Evolutionary conservation across 2,888 invertebrate species (phyloP), one percentile per base, ranked within the genome.

Genomic region (Prenolepis imparis): DNA sequence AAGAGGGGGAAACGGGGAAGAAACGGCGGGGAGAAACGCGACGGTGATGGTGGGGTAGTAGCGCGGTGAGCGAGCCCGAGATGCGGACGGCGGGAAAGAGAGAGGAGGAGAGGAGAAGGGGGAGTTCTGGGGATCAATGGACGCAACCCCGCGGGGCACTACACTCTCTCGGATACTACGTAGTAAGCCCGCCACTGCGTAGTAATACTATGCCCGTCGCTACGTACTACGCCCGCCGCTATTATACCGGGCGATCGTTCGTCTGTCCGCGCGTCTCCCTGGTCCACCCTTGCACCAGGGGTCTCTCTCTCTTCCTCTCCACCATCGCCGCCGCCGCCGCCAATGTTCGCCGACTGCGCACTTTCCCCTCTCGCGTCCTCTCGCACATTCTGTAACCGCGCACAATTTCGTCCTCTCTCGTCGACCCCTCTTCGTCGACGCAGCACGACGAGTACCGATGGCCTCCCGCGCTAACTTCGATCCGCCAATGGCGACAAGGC

Each of bases 91-190:
- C 41, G 73, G 67, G 55, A 55, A 63, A 28, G 86, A 70, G 86
- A 70, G 48, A 48, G 0, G 41, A n/a, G 52, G 8, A 8, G 18
- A 1, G 5, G 36, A 36, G 5, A 36, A 5, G 68, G 75, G 86
- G 84, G 75, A 81, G 82, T 74, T 82, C 87, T 84, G 88, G 93
- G 92, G 93, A 93, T 93, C 93, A 93, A 93, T 93, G 93, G 93
- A 93, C 93, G 93, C 92, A 91, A 91, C 93, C 92, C 93, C 88
- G 90, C 91, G 91, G 92, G 91, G 92, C 91, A 91, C 91, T 92
- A 91, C 90, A 90, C 92, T 91, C 93, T 89, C 90, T 89, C 87
- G 87, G 87, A 88, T 91, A 91, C 91, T 92, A 91, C 90, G 92
- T 92, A 92, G 90, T 92, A 91, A 78, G 88, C 83, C 88, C 84